Conservation (phyloP, 1,140 invertebrate genomes). For the Calephelis nemesis region DNA sequence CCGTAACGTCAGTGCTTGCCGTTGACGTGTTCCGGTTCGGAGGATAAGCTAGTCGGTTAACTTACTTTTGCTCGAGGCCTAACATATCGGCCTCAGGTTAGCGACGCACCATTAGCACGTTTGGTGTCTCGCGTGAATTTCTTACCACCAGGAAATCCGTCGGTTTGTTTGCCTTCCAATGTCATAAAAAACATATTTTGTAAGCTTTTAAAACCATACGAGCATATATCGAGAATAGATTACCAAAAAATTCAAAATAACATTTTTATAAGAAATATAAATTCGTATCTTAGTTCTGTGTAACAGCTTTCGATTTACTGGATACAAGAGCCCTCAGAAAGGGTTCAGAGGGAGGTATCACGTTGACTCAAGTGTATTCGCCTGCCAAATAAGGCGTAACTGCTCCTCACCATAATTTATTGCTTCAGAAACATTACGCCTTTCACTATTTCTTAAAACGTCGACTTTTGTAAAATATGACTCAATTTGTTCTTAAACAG, state of each 20-base stretch:
- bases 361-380: constrained; percentile 32
- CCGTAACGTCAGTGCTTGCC: no score
- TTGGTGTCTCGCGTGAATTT: no score
- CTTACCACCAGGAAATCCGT: no score
- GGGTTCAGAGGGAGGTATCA: constrained; percentile 37
- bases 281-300: constrained; percentile 61
- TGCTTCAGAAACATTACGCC: constrained; percentile 25
- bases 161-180: no score
- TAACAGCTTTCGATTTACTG: constrained; percentile 66
- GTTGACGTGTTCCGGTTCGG: no score
- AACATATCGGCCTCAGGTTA: no score
- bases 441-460: constrained; percentile 43
- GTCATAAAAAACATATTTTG: no score
- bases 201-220: no score
- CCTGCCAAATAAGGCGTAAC: constrained; percentile 66
- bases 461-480: constrained; percentile 42
- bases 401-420: constrained; percentile 21
- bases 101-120: no score
- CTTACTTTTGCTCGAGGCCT: no score
- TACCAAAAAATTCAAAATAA: not conserved
- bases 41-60: no score
- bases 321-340: constrained; percentile 56
- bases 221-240: no score
- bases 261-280: constrained; percentile 42
- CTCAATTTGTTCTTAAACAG: constrained; percentile 20